A percentile compares a stretch with the other conserved stretches of the same genome.
phyloP scores from a whole-genome alignment of 2,888 invertebrate genomes.

The Carpatolechia fugitivella region DNA sequence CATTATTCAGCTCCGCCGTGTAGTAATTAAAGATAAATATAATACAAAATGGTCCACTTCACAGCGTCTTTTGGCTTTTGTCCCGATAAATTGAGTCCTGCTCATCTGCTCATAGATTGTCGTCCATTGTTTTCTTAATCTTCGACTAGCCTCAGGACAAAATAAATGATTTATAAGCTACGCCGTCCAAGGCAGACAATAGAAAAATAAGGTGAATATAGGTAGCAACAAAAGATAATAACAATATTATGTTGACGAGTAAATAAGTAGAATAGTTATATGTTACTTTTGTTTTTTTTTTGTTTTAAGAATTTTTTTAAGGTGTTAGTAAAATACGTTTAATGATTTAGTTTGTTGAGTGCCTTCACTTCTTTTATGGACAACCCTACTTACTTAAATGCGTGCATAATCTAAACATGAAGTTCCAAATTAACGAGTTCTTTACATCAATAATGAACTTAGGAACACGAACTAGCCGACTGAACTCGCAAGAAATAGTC shows the following conservation, averaged over 20 bases:
- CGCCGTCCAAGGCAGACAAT: constrained; percentile 23
- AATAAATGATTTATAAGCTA: constrained; percentile 73
- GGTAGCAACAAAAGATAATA: constrained; percentile 3
- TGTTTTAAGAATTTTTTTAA: too few species aligned
- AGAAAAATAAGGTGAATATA: constrained; percentile 29
- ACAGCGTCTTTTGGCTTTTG: constrained; percentile 59
- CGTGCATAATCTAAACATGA: too few species aligned
- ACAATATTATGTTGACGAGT: too few species aligned
- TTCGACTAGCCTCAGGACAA: constrained; percentile 50
- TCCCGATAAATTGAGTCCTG: constrained; percentile 65
- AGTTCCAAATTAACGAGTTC: too few species aligned
- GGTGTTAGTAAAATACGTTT: too few species aligned
- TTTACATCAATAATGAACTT: too few species aligned
- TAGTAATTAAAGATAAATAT: constrained; percentile 79
- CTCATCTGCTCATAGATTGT: constrained; percentile 72
- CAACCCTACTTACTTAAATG: too few species aligned
- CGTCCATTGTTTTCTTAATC: constrained; percentile 74
- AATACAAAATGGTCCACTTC: constrained; percentile 74
- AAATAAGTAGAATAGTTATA: background rate
- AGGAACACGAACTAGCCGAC: too few species aligned
- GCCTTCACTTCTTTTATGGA: too few species aligned
- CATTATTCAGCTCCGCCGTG: constrained; percentile 65
- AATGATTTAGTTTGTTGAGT: too few species aligned
- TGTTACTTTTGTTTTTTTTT: too few species aligned
- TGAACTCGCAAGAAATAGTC: too few species aligned